Base-by-base conservation (phyloP, 1,140 invertebrate species). In the Orchesella cincta region DNA sequence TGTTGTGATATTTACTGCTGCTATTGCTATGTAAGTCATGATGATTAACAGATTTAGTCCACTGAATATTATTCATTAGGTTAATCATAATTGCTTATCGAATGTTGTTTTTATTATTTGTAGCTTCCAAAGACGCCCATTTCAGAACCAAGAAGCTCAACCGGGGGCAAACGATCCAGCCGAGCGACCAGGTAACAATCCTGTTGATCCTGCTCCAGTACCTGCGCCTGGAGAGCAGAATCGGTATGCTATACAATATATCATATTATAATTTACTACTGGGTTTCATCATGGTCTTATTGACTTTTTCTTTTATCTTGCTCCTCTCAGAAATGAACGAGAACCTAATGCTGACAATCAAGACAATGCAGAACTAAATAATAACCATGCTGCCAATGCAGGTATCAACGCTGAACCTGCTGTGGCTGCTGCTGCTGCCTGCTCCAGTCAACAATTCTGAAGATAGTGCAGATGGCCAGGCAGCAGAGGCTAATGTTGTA, bases 1-100 rank as follows among this genome's bases (percentile, higher is more conserved):
- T 16, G 81, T 82, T 28, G 74, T 82, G 16, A 35, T 80, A 28
- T 80, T 80, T 72, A 80, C 79, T n/a, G 77, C 31, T 26, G 74
- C 79, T 54, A 79, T 82, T 73, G 74, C 80, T 71, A 36, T 81
- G 80, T 81, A 79, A 78, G 78, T 78, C 8, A 3, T 23, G 3
- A 57, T 3, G 8, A 8, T 46, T 46, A n/a, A n/a, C n/a, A n/a
- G n/a, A n/a, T n/a, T n/a, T n/a, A n/a, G n/a, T n/a, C n/a, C n/a
- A n/a, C n/a, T n/a, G n/a, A n/a, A n/a, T n/a, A n/a, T n/a, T n/a
- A n/a, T n/a, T n/a, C n/a, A 46, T 46, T 12, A 46, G 20, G 8
- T 46, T 28, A 16, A n/a, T 36, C 8, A 35, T 73, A 12, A 16
- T 33, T 16, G 20, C 31, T 73, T 33, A 8, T 73, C 34, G n/a